A percentile compares a stretch with the other conserved stretches of the same genome.
phyloP scores from a whole-genome alignment of 2,113 vertebrate genomes.

The Silurus glanis region DNA sequence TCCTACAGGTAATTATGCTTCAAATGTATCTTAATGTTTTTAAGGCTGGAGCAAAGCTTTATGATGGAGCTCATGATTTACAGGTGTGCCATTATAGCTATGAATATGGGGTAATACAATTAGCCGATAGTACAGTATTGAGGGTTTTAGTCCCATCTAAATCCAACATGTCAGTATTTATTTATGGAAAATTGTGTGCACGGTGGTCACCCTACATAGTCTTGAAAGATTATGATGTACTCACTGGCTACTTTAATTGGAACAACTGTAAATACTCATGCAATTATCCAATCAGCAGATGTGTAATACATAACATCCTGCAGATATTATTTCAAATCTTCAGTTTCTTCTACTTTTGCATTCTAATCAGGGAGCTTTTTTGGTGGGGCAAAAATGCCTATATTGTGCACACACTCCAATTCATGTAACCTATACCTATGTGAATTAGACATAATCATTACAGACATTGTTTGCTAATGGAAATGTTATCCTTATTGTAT shows the following conservation, averaged over 20 bases:
- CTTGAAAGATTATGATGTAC: not conserved
- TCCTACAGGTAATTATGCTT: not conserved
- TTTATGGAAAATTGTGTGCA: not conserved
- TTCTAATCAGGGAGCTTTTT: not conserved
- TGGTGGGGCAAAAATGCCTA: not conserved
- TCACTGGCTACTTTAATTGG: not conserved
- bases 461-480: not conserved
- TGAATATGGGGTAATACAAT: not conserved
- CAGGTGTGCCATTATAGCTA: conserved; percentile 15
- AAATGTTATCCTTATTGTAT: not conserved
- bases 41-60: conserved; percentile 25
- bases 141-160: not conserved
- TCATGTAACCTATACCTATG: not conserved
- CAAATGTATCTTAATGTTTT: not conserved
- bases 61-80: conserved; percentile 19
- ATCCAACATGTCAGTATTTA: not conserved
- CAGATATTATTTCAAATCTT: not conserved
- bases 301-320: not conserved
- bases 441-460: not conserved
- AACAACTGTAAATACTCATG: not conserved
- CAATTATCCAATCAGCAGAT: not conserved
- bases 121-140: not conserved
- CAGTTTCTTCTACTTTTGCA: not conserved
- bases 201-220: not conserved
- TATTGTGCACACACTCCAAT: not conserved